A percentile compares a stretch with the other conserved stretches of the same genome.
Conservation (phyloP, 1,140 invertebrate species). For the Platyscapa corneri region DNA sequence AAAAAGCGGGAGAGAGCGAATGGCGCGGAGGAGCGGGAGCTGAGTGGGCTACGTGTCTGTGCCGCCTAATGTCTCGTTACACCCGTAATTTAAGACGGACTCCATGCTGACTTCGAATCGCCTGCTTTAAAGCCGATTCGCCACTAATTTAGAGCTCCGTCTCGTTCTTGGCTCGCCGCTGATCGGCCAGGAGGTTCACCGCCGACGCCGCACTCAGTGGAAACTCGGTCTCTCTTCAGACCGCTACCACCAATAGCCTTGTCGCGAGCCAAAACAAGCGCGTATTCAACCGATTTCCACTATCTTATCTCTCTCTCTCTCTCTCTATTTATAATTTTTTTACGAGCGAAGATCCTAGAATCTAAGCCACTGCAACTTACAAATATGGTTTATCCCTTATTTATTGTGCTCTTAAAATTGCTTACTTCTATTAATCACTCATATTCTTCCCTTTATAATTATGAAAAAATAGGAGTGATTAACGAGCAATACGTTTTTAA, state of each 20-base stretch:
- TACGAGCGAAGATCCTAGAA: too few species aligned
- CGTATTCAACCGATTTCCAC: conserved; percentile 21
- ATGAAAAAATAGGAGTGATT: too few species aligned
- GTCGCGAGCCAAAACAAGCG: not conserved
- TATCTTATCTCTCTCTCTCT: not conserved
- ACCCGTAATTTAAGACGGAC: conserved; percentile 51
- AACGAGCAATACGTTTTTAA: too few species aligned
- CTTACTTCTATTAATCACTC: too few species aligned
- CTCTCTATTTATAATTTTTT: not conserved
- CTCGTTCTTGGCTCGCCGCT: not conserved
- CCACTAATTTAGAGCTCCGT: conserved; percentile 49
- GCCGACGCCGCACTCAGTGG: not conserved
- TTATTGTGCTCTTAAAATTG: too few species aligned
- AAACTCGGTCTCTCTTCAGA: conserved; percentile 13
- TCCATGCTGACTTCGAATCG: conserved; percentile 52
- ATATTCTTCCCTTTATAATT: too few species aligned
- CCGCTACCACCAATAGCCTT: not conserved
- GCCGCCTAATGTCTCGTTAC: conserved; percentile 55
- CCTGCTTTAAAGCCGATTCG: conserved; percentile 53
- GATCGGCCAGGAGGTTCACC: conserved; percentile 32
- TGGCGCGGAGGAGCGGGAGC: too few species aligned
- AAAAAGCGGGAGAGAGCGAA: conserved; percentile 6
- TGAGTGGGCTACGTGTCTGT: conserved; percentile 49
- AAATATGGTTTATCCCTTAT: not conserved
- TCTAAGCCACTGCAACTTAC: not conserved